A percentile compares a stretch with the other conserved stretches of the same genome.
phyloP scores from a whole-genome alignment of 2,888 invertebrate species.

The Ceratothoa steindachneri region DNA sequence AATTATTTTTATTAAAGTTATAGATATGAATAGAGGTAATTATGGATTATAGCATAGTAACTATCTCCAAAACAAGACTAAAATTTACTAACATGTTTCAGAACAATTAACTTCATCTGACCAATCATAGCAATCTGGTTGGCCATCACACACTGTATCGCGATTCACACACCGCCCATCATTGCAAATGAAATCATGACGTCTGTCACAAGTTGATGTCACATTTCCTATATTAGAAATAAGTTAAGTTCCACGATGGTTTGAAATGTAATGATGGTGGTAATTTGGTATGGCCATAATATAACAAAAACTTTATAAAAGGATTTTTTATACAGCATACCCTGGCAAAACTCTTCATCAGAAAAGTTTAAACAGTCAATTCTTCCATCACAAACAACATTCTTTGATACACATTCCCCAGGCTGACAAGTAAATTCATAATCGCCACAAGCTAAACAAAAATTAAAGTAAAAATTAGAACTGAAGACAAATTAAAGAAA shows the following conservation, averaged over 20 bases:
- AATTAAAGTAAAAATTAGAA: neutral
- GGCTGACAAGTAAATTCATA: constrained; percentile 13
- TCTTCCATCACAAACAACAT: constrained; percentile 63
- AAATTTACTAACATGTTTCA: constrained; percentile 21
- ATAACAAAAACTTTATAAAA: neutral
- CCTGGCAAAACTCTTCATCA: constrained; percentile 60
- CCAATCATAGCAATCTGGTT: constrained; percentile 54
- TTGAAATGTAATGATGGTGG: neutral
- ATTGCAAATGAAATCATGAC: constrained; percentile 24
- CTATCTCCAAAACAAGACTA: too few relatives aligned
- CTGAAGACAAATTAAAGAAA: neutral
- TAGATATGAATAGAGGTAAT: too few relatives aligned
- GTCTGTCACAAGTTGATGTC: neutral
- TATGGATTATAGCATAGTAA: too few relatives aligned
- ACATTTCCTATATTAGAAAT: too few relatives aligned
- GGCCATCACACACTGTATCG: constrained; percentile 36
- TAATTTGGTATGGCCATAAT: neutral
- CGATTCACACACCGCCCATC: constrained; percentile 34
- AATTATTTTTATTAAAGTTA: too few relatives aligned
- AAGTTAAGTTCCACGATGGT: too few relatives aligned
- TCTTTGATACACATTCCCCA: constrained; percentile 21
- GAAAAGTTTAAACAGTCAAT: constrained; percentile 69
- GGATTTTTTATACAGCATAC: neutral
- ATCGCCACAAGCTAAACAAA: constrained; percentile 5
- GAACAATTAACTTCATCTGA: constrained; percentile 65